Conservation (phyloP, 2,888 invertebrate genomes). For the Clostera curtula region DNA sequence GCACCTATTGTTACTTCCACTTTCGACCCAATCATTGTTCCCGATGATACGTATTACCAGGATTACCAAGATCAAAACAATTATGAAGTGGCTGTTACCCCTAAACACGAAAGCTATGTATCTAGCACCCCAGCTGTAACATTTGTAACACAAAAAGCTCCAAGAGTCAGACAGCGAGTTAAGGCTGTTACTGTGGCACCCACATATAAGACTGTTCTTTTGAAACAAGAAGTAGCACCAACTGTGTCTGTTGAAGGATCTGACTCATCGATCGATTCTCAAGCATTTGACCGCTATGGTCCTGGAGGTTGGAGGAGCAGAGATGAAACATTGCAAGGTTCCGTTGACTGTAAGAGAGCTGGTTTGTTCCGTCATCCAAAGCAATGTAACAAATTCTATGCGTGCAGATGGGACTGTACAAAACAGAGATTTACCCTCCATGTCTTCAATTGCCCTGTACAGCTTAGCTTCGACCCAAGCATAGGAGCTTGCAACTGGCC, state of each 20-base stretch:
- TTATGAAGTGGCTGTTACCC: constrained; percentile 38
- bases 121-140: constrained; percentile 43
- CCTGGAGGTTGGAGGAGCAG: constrained; percentile 76
- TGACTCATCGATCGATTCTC: constrained; percentile 45
- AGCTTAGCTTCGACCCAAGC: constrained; percentile 83
- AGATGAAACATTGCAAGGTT: constrained; percentile 76
- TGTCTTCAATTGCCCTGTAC: constrained; percentile 85
- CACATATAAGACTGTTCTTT: constrained; percentile 53
- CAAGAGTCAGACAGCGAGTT: constrained; percentile 48
- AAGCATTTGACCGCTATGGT: constrained; percentile 75
- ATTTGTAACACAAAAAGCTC: constrained; percentile 44
- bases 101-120: constrained; percentile 37
- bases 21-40: constrained; percentile 65
- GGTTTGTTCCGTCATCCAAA: constrained; percentile 82
- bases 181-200: constrained; percentile 59
- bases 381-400: constrained; percentile 87
- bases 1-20: constrained; percentile 51
- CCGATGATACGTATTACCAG: constrained; percentile 65
- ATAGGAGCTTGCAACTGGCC: constrained; percentile 90
- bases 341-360: constrained; percentile 76
- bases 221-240: constrained; percentile 50
- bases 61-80: constrained; percentile 49
- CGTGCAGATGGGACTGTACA: constrained; percentile 86
- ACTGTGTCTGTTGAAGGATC: constrained; percentile 25
- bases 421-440: constrained; percentile 84